These are phyloP conservation scores for Micoletzkya japonica DNA, from an alignment of 2,888 invertebrate species.

Conservation along the genomic window DNA sequence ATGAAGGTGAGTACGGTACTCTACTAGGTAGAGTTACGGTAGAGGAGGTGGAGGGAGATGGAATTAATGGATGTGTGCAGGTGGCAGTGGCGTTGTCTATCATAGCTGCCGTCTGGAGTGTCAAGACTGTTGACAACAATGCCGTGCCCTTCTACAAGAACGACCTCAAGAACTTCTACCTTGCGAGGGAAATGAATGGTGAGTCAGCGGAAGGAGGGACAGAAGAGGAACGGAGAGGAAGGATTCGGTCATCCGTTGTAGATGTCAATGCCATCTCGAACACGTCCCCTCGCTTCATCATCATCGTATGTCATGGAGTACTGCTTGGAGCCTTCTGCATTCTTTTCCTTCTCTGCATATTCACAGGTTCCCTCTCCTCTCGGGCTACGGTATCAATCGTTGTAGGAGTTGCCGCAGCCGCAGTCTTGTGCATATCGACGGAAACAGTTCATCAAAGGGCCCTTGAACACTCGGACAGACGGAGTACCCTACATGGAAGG, in stretches of 20 bases:
- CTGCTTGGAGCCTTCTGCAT: constrained; percentile 52
- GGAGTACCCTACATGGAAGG: constrained; percentile 6
- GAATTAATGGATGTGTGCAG: constrained; percentile 32
- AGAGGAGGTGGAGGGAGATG: not conserved
- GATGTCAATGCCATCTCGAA: constrained; percentile 31
- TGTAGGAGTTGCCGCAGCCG: constrained; percentile 21
- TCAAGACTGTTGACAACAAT: constrained; percentile 62
- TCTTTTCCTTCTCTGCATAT: constrained; percentile 51
- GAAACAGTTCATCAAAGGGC: constrained; percentile 23
- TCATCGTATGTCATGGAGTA: constrained; percentile 58
- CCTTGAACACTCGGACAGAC: constrained; percentile 2
- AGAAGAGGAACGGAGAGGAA: not conserved
- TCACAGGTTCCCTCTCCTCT: no score
- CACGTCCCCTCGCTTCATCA: constrained; percentile 53
- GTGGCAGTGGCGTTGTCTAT: constrained; percentile 59
- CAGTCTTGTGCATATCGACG: constrained; percentile 20
- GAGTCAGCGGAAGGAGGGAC: not conserved
- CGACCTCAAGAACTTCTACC: constrained; percentile 54
- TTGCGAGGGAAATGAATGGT: constrained; percentile 36
- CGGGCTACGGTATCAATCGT: not conserved
- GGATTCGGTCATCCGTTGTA: not conserved
- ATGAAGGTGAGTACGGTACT: constrained; percentile 45
- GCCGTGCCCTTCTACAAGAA: constrained; percentile 59
- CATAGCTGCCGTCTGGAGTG: constrained; percentile 59
- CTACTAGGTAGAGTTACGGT: not conserved